Conservation (phyloP, 2,888 invertebrate genomes). For the Gymnocheta viridis region DNA sequence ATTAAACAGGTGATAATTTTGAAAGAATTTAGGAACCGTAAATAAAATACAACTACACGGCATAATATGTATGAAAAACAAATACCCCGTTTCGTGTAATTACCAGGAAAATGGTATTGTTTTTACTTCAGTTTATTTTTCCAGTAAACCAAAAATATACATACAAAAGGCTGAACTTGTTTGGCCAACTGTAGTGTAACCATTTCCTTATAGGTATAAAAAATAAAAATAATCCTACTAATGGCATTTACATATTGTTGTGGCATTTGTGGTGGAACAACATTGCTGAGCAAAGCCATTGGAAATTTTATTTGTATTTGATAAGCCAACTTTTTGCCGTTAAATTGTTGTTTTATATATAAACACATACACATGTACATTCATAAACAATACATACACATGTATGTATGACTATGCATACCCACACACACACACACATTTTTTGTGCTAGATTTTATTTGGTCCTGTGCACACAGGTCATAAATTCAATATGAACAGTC, state of each 20-base stretch:
- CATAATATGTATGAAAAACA: too few relatives aligned
- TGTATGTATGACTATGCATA: too few relatives aligned
- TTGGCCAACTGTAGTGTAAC: not conserved
- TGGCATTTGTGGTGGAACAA: conserved; percentile 63
- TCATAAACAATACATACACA: too few relatives aligned
- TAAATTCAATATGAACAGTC: conserved; percentile 23
- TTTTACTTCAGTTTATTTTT: too few relatives aligned
- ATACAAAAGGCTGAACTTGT: too few relatives aligned
- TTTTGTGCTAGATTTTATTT: not conserved
- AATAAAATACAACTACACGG: too few relatives aligned
- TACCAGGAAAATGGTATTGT: too few relatives aligned
- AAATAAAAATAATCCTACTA: conserved; percentile 18
- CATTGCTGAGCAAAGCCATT: conserved; percentile 50
- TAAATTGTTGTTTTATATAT: conserved; percentile 4
- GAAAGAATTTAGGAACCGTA: too few relatives aligned
- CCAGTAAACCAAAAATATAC: too few relatives aligned
- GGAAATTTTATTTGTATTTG: conserved; percentile 52
- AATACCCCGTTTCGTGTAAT: too few relatives aligned
- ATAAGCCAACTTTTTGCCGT: conserved; percentile 17
- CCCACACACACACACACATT: not conserved
- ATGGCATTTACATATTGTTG: conserved; percentile 59
- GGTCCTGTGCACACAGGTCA: conserved; percentile 2
- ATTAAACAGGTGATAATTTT: too few relatives aligned
- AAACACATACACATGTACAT: not conserved
- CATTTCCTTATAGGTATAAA: not conserved